phyloP scores from a whole-genome alignment of 2,797 vertebrate species.

The Lacerta agilis region DNA sequence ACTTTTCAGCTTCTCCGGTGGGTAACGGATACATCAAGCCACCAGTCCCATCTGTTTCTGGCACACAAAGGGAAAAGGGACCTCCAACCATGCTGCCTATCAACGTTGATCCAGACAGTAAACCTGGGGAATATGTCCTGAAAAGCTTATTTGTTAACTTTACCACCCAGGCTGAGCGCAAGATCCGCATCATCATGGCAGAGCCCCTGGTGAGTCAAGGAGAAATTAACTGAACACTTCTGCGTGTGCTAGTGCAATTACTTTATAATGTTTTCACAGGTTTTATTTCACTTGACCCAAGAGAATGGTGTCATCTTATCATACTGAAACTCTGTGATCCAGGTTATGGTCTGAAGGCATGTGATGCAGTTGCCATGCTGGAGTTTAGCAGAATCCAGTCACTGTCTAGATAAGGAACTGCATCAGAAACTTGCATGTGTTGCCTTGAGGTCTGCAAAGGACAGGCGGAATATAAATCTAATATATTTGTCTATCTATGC shows the following conservation, averaged over 20 bases:
- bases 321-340: neutral
- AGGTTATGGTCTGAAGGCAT: neutral
- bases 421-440: neutral
- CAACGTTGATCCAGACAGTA: slow-evolving; percentile 94
- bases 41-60: slow-evolving; percentile 86
- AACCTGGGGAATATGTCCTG: slow-evolving; percentile 95
- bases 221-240: neutral
- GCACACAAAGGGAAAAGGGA: slow-evolving; percentile 89
- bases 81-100: slow-evolving; percentile 92
- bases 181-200: slow-evolving; percentile 97
- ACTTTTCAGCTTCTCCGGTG: slow-evolving; percentile 88
- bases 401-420: neutral
- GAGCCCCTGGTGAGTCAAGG: slow-evolving; percentile 91
- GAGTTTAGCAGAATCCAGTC: neutral
- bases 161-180: slow-evolving; percentile 90
- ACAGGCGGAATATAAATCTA: neutral
- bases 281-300: neutral
- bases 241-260: neutral
- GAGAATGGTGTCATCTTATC: neutral
- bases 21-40: slow-evolving; percentile 96
- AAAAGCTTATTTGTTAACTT: slow-evolving; percentile 98
- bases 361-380: neutral
- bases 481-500: neutral
- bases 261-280: neutral
- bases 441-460: neutral